phyloP scores from a whole-genome alignment of 2,888 invertebrate species.

The Scrobipalpa costella region DNA sequence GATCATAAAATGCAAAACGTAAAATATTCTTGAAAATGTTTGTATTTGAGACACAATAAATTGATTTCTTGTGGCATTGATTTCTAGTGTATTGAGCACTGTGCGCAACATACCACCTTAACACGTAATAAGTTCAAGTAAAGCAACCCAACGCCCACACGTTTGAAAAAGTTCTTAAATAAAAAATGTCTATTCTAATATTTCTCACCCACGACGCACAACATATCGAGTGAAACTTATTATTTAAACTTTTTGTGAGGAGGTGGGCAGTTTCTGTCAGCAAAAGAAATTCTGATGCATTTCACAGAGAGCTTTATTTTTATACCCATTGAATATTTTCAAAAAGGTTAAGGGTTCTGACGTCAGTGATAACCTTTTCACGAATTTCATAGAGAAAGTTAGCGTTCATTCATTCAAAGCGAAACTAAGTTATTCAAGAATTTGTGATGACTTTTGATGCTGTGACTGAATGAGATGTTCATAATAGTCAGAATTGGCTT shows the following conservation, averaged over 20 bases:
- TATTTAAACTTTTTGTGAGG: too few relatives aligned
- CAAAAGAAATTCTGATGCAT: slow-evolving; percentile 41
- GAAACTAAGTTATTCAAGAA: background rate
- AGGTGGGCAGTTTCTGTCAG: slow-evolving; percentile 32
- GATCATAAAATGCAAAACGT: too few relatives aligned
- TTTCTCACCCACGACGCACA: slow-evolving; percentile 4
- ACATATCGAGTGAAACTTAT: slow-evolving; percentile 25
- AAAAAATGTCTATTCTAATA: slow-evolving; percentile 28
- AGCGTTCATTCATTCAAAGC: slow-evolving; percentile 10
- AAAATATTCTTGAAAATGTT: too few relatives aligned
- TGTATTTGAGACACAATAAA: too few relatives aligned
- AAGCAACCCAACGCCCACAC: too few relatives aligned
- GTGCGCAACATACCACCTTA: too few relatives aligned
- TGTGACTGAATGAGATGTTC: too few relatives aligned
- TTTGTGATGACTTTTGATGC: too few relatives aligned
- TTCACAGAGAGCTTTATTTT: slow-evolving; percentile 34
- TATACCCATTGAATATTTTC: slow-evolving; percentile 39
- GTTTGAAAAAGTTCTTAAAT: background rate
- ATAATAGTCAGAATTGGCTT: too few relatives aligned
- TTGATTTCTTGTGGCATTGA: too few relatives aligned
- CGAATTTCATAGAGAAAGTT: slow-evolving; percentile 25
- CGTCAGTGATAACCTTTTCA: slow-evolving; percentile 44
- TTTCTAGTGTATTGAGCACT: too few relatives aligned
- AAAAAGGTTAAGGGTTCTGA: slow-evolving; percentile 43
- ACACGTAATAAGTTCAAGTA: too few relatives aligned